These are phyloP conservation scores for Orchesella flavescens DNA, from an alignment of 2,888 invertebrate genomes.

Conservation along the genomic window DNA sequence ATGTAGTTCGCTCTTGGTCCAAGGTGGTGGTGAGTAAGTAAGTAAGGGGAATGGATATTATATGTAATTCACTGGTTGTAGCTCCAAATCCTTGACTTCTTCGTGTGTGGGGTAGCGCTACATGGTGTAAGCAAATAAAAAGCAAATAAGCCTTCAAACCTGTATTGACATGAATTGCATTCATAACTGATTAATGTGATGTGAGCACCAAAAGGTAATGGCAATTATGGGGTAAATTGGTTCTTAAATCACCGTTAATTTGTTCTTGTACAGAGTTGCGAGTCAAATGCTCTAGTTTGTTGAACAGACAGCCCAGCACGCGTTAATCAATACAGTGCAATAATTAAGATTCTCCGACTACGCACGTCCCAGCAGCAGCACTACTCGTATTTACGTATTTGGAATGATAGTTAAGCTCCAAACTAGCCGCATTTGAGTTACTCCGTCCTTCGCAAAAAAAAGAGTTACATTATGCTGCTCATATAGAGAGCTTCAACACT, in stretches of 20 bases:
- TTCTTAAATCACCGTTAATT: slow-evolving; percentile 55
- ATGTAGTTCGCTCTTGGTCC: too few relatives aligned
- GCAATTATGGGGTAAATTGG: slow-evolving; percentile 32
- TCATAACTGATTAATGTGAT: background rate
- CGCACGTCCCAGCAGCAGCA: background rate
- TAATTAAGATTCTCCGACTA: background rate
- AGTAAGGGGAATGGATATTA: too few relatives aligned
- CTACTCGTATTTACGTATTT: too few relatives aligned
- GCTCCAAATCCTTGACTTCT: slow-evolving; percentile 11
- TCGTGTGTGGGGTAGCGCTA: slow-evolving; percentile 1
- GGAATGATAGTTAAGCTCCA: too few relatives aligned
- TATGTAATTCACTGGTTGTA: too few relatives aligned
- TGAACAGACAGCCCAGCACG: background rate
- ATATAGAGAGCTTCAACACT: too few relatives aligned
- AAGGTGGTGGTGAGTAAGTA: too few relatives aligned
- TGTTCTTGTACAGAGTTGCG: slow-evolving; percentile 12
- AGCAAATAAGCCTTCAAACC: slow-evolving; percentile 3
- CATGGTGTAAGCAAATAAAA: background rate
- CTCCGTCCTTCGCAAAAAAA: too few relatives aligned
- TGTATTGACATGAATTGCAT: slow-evolving; percentile 7
- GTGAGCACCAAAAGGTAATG: background rate
- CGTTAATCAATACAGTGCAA: background rate
- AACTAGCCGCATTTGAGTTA: too few relatives aligned
- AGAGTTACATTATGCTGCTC: too few relatives aligned
- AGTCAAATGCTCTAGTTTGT: background rate